These are phyloP conservation scores for Sesamia nonagrioides DNA, from an alignment of 1,140 invertebrate species.

Conservation along the genomic window DNA sequence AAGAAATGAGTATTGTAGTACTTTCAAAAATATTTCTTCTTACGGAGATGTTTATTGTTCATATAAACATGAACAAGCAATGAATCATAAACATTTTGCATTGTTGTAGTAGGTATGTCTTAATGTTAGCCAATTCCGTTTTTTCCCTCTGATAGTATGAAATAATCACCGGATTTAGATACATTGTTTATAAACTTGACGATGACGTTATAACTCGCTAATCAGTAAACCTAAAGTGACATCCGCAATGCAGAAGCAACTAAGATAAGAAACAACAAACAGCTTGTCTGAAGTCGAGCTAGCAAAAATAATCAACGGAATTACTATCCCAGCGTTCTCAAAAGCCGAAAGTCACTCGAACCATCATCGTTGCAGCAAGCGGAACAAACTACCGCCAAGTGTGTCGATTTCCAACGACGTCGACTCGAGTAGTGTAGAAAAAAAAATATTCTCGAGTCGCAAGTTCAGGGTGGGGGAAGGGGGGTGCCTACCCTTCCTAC, in stretches of 20 bases:
- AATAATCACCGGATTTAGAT: conserved; percentile 11
- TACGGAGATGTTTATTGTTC: no score
- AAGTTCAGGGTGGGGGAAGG: conserved; percentile 76
- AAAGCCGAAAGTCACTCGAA: conserved; percentile 82
- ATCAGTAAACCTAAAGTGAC: neutral
- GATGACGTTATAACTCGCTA: neutral
- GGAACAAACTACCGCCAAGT: conserved; percentile 86
- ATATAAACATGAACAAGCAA: no score
- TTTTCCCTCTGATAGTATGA: neutral
- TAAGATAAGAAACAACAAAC: conserved; percentile 7
- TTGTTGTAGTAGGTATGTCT: neutral
- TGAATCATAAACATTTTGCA: neutral
- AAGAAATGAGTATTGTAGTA: no score
- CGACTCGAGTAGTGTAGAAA: conserved; percentile 77
- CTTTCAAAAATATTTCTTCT: no score
- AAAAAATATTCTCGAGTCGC: conserved; percentile 85
- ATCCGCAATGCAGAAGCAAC: neutral
- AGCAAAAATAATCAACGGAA: conserved; percentile 77
- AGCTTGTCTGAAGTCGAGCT: conserved; percentile 39
- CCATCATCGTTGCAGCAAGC: conserved; percentile 79
- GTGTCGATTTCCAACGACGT: conserved; percentile 86
- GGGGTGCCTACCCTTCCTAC: conserved; percentile 66
- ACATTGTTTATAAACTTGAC: neutral
- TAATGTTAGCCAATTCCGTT: neutral
- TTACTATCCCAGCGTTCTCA: conserved; percentile 65